These are phyloP conservation scores for Delphinus delphis DNA, from an alignment of 2,113 vertebrate genomes.

Conservation along the genomic window DNA sequence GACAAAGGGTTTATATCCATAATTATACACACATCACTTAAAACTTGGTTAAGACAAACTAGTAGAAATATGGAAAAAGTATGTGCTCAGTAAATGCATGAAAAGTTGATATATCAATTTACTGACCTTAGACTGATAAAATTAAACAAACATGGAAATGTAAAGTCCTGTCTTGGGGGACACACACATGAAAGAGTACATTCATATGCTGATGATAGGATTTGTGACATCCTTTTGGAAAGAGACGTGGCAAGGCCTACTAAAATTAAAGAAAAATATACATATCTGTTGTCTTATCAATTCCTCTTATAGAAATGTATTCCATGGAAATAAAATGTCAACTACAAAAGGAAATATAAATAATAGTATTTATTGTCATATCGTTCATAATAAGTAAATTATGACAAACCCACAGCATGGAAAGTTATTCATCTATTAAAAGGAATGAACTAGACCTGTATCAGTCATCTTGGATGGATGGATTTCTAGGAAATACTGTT, in stretches of 20 bases:
- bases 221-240: background rate
- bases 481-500: background rate
- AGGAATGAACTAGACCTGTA: background rate
- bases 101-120: background rate
- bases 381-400: constrained; percentile 12
- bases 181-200: background rate
- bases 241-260: background rate
- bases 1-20: background rate
- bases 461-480: background rate
- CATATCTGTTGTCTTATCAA: background rate
- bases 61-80: background rate
- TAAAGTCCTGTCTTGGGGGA: background rate
- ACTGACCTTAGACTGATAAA: background rate
- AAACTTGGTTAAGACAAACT: background rate
- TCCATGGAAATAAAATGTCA: background rate
- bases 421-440: background rate
- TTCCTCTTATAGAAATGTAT: background rate
- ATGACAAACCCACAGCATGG: background rate
- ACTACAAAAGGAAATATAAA: background rate
- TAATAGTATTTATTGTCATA: background rate
- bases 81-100: background rate
- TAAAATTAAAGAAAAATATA: background rate
- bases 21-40: background rate
- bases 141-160: background rate
- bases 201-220: background rate